Base-by-base conservation (phyloP, 2,113 vertebrate species). In the Eudyptes chrysolophus region DNA sequence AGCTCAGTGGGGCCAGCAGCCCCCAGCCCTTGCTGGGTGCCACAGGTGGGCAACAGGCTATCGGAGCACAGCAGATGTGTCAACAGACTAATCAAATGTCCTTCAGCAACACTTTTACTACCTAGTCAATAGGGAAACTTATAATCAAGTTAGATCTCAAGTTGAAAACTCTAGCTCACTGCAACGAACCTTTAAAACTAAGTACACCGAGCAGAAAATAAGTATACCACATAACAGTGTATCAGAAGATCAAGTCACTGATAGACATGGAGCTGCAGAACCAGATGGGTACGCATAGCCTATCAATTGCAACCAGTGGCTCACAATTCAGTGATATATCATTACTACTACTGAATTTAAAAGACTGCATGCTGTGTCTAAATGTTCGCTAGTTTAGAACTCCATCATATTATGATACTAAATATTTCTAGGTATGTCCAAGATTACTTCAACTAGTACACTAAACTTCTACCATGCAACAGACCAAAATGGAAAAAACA, bases 11-110 rank as follows among this genome's bases (percentile, higher is more conserved):
- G 21, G 55, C 15, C 48, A 69, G 36, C 27, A 58, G 44, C 25
- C 19, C 16, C 10, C 16, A 72, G 2, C 4, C 34, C 46, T 49
- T 49, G 34, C 40, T 69, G 74, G 11, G n/a, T 36, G 44, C n/a
- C 0, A 0, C 27, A 46, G 1, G 1, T 11, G 57, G 60, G 26
- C 52, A 54, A 51, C 25, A 25, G 27, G 44, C 24, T 69, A 6
- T 12, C 0, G 3, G 27, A 84, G 24, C 30, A 4, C 25, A 65
- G 54, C 8, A 32, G 52, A 10, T 27, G 12, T 30, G 49, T 22
- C 79, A 51, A 13, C 0, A 32, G 15, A 25, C 13, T 55, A 32
- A 14, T 24, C 11, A 49, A 58, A 85, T 16, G 7, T 70, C 49
- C 36, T 77, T 72, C 32, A 61, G 64, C 79, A 58, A 4, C 1